Percentiles rank a stretch among this genome's conserved stretches.
Conservation (phyloP, 92 coral and sea anemone species). For the Muricea muricata region DNA sequence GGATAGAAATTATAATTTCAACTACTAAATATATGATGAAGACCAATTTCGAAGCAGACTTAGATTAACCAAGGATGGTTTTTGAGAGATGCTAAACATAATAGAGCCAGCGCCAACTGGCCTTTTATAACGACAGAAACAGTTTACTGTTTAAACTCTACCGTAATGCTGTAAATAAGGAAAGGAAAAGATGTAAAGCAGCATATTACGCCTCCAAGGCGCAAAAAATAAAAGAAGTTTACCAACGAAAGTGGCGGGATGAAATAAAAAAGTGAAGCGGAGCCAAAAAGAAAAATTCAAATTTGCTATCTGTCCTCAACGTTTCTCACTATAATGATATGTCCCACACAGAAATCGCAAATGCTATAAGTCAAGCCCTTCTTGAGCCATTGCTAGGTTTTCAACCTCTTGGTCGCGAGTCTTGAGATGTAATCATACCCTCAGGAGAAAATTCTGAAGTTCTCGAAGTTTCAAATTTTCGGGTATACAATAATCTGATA, state of each 20-base stretch:
- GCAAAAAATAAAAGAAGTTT: conserved; percentile 37
- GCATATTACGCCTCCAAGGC: conserved; percentile 52
- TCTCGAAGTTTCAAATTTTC: background rate
- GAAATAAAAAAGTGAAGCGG: conserved; percentile 41
- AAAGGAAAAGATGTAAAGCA: conserved; percentile 40
- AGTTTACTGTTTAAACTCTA: conserved; percentile 30
- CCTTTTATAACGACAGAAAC: conserved; percentile 46
- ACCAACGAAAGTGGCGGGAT: conserved; percentile 54
- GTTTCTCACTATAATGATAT: conserved; percentile 39
- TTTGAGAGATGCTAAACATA: too few species aligned
- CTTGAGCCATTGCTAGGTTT: conserved; percentile 56
- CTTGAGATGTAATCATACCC: background rate
- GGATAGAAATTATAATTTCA: background rate
- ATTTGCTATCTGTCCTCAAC: conserved; percentile 39
- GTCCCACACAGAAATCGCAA: conserved; percentile 64
- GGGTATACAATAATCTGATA: conserved; percentile 38
- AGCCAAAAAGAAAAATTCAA: conserved; percentile 24
- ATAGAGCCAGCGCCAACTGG: conserved; percentile 29
- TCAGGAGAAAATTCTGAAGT: conserved; percentile 24
- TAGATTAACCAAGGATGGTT: too few species aligned
- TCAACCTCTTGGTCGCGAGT: conserved; percentile 38
- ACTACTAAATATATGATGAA: background rate
- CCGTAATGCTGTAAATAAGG: conserved; percentile 43
- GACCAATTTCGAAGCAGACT: too few species aligned
- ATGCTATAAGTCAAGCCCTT: conserved; percentile 59